Base-by-base conservation (phyloP, 2,113 vertebrate genomes). In the Donacobius atricapilla region DNA sequence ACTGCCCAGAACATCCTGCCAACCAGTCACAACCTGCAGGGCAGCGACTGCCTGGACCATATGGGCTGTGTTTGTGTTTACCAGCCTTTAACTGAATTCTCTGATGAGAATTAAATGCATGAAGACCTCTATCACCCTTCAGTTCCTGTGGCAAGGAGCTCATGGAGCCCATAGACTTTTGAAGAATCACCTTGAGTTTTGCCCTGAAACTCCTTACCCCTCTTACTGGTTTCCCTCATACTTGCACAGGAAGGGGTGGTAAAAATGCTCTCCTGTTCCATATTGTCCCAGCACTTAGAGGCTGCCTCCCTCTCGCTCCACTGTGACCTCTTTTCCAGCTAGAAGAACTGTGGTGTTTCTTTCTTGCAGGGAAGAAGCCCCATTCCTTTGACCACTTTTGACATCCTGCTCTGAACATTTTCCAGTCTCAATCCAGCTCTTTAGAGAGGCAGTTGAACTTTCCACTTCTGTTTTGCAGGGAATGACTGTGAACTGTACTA, bases 1-100 rank as follows among this genome's bases (percentile, higher is more conserved):
- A 75, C 68, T 89, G 68, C 60, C 92, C 72, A 68, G 91, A 75
- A 81, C 91, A 83, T 86, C 89, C 72, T 95, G 78, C 57, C 47
- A 85, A 61, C 33, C 44, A 47, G 47, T 37, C 50, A 57, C 27
- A 71, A 64, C 48, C 79, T 64, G 53, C 71, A 77, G 60, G n/a
- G 28, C 63, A 81, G 80, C 6, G 11, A 48, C 58, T 31, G 37
- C n/a, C 48, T 45, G 44, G 40, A 54, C 50, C 39, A 48, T 30
- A 39, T 0, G 2, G 45, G 19, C 39, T 73, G 25, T 50, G 31
- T 25, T 61, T 53, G 27, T 44, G 30, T 48, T 89, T 56, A 58
- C n/a, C 73, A 90, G 31, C n/a, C 13, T 51, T 70, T 44, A 35
- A 60, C 11, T 2, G 1, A 35, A 40, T 88, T 72, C 54, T 39